Percentiles rank a stretch among this genome's conserved stretches.
These are phyloP conservation scores for Epirrhoe tristata DNA, from an alignment of 2,888 invertebrate genomes.

Conservation along the genomic window DNA sequence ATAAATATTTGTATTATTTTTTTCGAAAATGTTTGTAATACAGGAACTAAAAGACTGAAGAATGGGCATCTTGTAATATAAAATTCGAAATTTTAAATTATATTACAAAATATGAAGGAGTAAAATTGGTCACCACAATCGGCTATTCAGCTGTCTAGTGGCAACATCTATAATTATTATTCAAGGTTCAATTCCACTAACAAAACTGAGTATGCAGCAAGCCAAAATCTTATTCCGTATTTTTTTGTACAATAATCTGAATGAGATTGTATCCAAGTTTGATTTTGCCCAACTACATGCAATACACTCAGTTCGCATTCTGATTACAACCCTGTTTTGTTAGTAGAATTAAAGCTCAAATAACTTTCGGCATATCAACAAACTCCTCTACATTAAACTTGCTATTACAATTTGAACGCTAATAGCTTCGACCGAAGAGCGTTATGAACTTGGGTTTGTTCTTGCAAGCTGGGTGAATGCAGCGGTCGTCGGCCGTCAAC, in stretches of 20 bases:
- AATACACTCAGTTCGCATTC: too few relatives aligned
- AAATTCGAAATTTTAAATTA: conserved; percentile 3
- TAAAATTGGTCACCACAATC: too few relatives aligned
- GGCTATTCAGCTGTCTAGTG: neutral
- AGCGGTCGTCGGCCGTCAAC: conserved; percentile 87
- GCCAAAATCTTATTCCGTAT: neutral
- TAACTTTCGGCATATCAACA: neutral
- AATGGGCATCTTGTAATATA: conserved; percentile 35
- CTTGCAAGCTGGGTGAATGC: conserved; percentile 94
- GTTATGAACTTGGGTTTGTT: conserved; percentile 93
- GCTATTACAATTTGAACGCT: conserved; percentile 27
- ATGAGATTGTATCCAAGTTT: too few relatives aligned
- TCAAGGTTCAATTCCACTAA: neutral
- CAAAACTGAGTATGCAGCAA: neutral
- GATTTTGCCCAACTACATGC: too few relatives aligned
- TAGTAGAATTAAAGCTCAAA: neutral
- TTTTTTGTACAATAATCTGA: neutral
- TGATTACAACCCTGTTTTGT: neutral
- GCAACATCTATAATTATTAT: neutral
- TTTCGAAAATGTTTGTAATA: conserved; percentile 4
- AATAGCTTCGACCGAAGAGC: conserved; percentile 98
- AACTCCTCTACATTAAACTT: neutral
- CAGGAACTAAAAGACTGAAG: conserved; percentile 15
- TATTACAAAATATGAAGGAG: too few relatives aligned
- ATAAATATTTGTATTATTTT: too few relatives aligned